phyloP scores from a whole-genome alignment of 2,888 invertebrate genomes.

The Stictocephala bisonia region DNA sequence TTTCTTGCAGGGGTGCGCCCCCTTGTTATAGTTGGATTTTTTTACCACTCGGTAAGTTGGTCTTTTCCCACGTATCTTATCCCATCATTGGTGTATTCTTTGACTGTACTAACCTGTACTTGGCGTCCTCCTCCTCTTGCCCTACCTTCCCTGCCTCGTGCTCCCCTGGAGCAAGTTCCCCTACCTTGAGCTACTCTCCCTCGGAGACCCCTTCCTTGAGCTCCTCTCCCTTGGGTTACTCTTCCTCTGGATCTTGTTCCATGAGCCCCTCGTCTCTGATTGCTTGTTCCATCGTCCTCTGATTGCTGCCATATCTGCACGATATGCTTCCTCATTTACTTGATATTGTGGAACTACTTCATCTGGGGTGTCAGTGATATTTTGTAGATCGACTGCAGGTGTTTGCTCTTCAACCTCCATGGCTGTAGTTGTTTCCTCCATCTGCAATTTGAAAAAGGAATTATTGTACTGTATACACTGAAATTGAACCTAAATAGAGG shows the following conservation, averaged over 20 bases:
- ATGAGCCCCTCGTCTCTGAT: constrained; percentile 7
- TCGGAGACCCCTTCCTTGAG: too few species aligned
- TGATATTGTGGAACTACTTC: constrained; percentile 5
- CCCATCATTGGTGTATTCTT: background rate
- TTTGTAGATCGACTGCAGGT: background rate
- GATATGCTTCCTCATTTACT: constrained; percentile 1
- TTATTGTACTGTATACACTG: background rate
- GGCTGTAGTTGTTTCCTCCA: background rate
- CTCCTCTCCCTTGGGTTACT: too few species aligned
- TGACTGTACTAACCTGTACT: background rate
- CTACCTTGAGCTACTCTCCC: too few species aligned
- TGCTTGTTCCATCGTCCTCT: background rate
- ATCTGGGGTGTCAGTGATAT: background rate
- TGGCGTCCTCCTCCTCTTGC: background rate
- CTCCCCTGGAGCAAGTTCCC: too few species aligned
- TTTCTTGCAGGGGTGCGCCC: constrained; percentile 10
- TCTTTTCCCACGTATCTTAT: background rate
- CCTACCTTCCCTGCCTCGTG: background rate
- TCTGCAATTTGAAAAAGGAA: background rate
- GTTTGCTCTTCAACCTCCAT: constrained; percentile 2
- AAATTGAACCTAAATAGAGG: background rate
- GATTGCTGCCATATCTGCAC: background rate
- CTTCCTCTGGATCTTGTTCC: background rate
- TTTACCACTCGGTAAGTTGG: background rate
- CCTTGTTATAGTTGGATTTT: background rate